Conservation (phyloP, 2,113 vertebrate genomes). For the Smithornis capensis region DNA sequence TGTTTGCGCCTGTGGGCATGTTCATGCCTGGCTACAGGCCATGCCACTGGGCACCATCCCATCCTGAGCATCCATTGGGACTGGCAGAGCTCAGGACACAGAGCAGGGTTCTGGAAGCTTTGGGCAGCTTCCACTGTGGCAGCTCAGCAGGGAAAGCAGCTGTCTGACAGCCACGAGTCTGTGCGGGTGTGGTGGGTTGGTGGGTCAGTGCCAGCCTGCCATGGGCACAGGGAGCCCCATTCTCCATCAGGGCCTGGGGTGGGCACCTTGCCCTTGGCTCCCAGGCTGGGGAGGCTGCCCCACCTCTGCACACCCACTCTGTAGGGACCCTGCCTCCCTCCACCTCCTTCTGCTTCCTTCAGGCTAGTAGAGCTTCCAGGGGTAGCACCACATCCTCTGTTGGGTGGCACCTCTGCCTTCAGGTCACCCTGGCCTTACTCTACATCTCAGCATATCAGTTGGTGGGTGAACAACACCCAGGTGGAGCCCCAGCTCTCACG, state of each 20-base stretch:
- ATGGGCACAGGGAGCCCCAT: neutral
- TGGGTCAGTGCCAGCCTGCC: neutral
- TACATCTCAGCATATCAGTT: neutral
- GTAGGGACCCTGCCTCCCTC: neutral
- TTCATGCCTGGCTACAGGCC: neutral
- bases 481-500: neutral
- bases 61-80: neutral
- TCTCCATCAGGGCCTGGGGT: accelerated
- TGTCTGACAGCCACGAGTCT: neutral
- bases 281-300: neutral
- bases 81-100: neutral
- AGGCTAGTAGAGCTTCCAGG: neutral
- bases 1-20: neutral
- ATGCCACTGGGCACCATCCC: neutral
- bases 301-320: neutral
- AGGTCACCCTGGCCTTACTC: accelerated
- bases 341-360: neutral
- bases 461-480: neutral
- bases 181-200: accelerated
- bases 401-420: neutral
- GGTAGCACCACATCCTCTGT: neutral
- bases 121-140: neutral
- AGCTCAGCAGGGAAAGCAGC: neutral
- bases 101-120: neutral
- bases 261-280: neutral